Evolutionary conservation across 1,140 invertebrate species (phyloP).

Genomic region (Sitobion miscanthi): DNA sequence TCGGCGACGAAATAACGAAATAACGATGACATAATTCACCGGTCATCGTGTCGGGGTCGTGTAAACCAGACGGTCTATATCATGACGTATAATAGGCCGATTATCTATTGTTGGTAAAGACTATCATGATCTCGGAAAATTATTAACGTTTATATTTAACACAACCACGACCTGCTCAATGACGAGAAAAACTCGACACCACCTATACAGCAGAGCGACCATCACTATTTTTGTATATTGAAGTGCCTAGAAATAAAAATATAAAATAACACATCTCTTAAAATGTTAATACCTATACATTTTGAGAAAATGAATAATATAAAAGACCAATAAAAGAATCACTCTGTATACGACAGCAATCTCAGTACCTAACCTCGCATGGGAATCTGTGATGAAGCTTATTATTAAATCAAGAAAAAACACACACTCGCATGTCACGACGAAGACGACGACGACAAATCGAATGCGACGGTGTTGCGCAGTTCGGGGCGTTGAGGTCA

Average conservation of each 20-base stretch:
- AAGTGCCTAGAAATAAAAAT: too few species aligned
- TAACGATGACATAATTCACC: not conserved
- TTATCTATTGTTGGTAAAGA: not conserved
- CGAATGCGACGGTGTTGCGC: not conserved
- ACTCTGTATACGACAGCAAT: not conserved
- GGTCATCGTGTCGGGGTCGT: not conserved
- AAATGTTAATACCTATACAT: too few species aligned
- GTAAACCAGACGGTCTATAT: not conserved
- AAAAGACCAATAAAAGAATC: not conserved
- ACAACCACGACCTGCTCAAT: too few species aligned
- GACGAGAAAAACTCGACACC: too few species aligned
- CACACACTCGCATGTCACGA: not conserved
- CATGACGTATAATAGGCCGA: not conserved
- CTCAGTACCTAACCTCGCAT: not conserved
- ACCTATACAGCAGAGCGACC: too few species aligned
- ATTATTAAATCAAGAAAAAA: not conserved
- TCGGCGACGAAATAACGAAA: not conserved
- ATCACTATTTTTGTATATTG: too few species aligned
- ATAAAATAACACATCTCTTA: too few species aligned
- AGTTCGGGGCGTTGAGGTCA: not conserved
- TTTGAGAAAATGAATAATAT: not conserved
- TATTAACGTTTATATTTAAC: too few species aligned
- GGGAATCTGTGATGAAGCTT: too few species aligned
- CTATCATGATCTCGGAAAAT: not conserved
- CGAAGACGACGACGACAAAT: not conserved